Evolutionary conservation across 2,888 invertebrate species (phyloP).

Genomic region (Rhagonycha fulva): DNA sequence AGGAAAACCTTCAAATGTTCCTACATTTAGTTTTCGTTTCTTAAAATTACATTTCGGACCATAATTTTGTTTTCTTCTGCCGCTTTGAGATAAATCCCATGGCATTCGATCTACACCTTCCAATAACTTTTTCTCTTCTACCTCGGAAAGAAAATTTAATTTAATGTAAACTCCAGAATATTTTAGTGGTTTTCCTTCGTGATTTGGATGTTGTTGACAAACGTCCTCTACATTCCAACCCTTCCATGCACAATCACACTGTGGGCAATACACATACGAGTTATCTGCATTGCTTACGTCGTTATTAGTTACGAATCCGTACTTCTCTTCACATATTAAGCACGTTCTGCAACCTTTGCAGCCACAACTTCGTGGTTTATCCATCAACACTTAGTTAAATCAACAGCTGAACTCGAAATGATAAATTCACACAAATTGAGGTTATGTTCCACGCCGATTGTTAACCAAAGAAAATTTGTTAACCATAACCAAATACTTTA

Average conservation of each 20-base stretch:
- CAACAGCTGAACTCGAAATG: background rate
- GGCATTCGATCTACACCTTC: conserved; percentile 74
- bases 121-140: conserved; percentile 71
- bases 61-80: conserved; percentile 95
- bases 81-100: conserved; percentile 95
- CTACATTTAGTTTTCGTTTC: conserved; percentile 78
- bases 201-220: conserved; percentile 66
- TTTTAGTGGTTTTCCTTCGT: conserved; percentile 62
- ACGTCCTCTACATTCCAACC: conserved; percentile 70
- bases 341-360: conserved; percentile 94
- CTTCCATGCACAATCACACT: conserved; percentile 75
- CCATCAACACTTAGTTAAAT: conserved; percentile 57
- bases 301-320: conserved; percentile 51
- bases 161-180: conserved; percentile 71
- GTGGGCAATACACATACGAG: conserved; percentile 75
- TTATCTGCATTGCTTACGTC: conserved; percentile 55
- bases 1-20: conserved; percentile 88
- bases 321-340: conserved; percentile 79
- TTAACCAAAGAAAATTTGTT: no score
- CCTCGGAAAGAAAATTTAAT: conserved; percentile 71
- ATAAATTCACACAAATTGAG: background rate
- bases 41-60: conserved; percentile 99
- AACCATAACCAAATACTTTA: no score
- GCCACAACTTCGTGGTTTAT: conserved; percentile 78
- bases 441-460: background rate